Base-by-base conservation (phyloP, 2,888 invertebrate genomes). In the Sphaerophoria rueppellii region DNA sequence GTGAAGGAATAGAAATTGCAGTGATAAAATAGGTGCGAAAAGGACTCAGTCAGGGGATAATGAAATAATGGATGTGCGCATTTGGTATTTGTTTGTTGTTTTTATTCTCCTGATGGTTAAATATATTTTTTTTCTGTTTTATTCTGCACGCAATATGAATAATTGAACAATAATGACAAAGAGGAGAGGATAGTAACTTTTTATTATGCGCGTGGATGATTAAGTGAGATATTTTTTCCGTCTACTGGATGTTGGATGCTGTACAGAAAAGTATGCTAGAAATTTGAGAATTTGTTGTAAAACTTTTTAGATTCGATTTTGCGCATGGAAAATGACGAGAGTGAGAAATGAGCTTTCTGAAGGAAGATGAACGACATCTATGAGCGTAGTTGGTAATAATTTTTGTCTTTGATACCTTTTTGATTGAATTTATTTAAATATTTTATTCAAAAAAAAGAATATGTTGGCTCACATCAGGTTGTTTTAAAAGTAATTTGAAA, bases 211-310 rank as follows among this genome's bases (percentile, higher is more conserved):
- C 78, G 82, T 69, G 71, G 75, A 86, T 80, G 80, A 85, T 77
- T 80, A 72, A 79, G 80, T 86, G 86, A 78, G 72, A 75, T 63
- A 40, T 14, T 65, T 37, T 69, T 86, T 69, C 76, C 72, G 57
- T 82, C 86, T 76, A 81, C 48, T 52, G 58, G 69, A 85, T 76
- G 73, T 81, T 52, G 81, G 85, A 85, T 80, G 85, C 80, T 85
- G 85, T 73, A 50, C 58, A 78, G 61, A 60, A 70, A 63, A 61
- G 9, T 78, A 46, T 52, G 43, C 65, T 74, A n/a, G 67, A 43
- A 73, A 77, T 60, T 43, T 75, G 34, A 9, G 48, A 46, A 63
- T 35, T 16, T 14, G n/a, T 6, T 4, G 16, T 46, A 40, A 70
- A 12, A 24, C 12, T 76, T 81, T 85, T 85, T 79, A 67, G 9